Percentiles rank a stretch among this genome's conserved stretches.
Evolutionary conservation across 2,113 vertebrate species (phyloP).

Genomic region (Neomonachus schauinslandi): DNA sequence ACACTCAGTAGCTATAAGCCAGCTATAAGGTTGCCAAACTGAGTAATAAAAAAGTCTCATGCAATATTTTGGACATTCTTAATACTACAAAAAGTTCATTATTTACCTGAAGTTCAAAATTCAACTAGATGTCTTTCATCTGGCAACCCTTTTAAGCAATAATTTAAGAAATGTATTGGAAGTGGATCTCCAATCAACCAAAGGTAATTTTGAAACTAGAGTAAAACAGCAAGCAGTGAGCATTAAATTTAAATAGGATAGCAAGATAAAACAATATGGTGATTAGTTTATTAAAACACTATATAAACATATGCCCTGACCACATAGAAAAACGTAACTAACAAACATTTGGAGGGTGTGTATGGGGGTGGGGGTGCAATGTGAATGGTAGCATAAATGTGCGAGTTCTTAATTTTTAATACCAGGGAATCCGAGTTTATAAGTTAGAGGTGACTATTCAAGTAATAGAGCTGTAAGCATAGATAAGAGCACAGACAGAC

Average conservation of each 20-base stretch:
- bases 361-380: not conserved
- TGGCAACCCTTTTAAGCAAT: conserved; percentile 32
- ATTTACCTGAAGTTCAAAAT: conserved; percentile 38
- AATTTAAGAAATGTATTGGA: conserved; percentile 37
- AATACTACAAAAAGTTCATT: not conserved
- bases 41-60: conserved; percentile 34
- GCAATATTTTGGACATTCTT: not conserved
- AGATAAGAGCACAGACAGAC: not conserved
- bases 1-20: not conserved
- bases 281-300: conserved; percentile 33
- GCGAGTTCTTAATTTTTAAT: not conserved
- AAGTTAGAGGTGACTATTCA: conserved; percentile 21
- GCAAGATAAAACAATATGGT: not conserved
- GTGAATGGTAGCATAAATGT: not conserved
- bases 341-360: not conserved
- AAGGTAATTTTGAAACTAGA: conserved; percentile 45
- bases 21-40: conserved; percentile 9
- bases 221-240: conserved; percentile 40
- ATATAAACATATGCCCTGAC: not conserved
- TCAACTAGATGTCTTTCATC: conserved; percentile 38
- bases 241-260: not conserved
- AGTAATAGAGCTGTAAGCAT: not conserved
- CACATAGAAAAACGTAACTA: not conserved
- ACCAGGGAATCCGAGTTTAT: not conserved
- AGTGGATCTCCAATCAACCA: not conserved